Evolutionary conservation across 1,140 invertebrate species (phyloP).

Genomic region (Globodera rostochiensis): DNA sequence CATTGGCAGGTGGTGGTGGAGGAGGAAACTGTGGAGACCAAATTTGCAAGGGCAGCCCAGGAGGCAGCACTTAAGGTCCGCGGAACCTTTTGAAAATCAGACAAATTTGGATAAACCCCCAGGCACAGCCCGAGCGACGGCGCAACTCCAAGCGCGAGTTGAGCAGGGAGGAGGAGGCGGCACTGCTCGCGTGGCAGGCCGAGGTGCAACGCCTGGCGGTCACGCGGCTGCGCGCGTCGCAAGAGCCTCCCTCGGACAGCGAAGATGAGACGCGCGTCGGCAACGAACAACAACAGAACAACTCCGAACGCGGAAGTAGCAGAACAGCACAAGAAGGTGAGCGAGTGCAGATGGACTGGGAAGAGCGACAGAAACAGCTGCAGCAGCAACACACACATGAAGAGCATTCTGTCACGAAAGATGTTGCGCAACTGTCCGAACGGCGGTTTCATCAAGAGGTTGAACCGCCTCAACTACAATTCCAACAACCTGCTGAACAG

Average conservation of each 20-base stretch:
- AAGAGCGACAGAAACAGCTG: background rate
- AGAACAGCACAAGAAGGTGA: background rate
- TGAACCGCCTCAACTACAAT: background rate
- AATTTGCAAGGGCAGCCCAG: slow-evolving; percentile 17
- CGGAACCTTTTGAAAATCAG: background rate
- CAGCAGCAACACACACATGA: background rate
- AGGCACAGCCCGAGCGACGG: slow-evolving; percentile 10
- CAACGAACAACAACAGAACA: background rate
- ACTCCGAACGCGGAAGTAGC: background rate
- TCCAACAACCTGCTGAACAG: background rate
- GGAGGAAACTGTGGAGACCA: slow-evolving; percentile 20
- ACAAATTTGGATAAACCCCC: background rate
- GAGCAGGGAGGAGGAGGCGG: slow-evolving; percentile 10
- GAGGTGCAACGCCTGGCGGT: slow-evolving; percentile 11
- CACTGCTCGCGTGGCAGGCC: slow-evolving; percentile 20
- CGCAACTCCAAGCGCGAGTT: slow-evolving; percentile 24
- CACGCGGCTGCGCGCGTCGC: slow-evolving; percentile 19
- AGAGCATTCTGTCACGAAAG: background rate
- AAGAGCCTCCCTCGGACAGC: slow-evolving; percentile 1
- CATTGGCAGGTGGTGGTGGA: background rate
- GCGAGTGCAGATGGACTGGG: background rate
- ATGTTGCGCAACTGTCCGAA: too few species aligned
- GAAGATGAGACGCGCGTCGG: background rate
- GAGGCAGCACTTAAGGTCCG: slow-evolving; percentile 16
- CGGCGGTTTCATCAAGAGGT: background rate